A percentile compares a stretch with the other conserved stretches of the same genome.
phyloP scores from a whole-genome alignment of 2,113 vertebrate species.

The Cynoglossus semilaevis region DNA sequence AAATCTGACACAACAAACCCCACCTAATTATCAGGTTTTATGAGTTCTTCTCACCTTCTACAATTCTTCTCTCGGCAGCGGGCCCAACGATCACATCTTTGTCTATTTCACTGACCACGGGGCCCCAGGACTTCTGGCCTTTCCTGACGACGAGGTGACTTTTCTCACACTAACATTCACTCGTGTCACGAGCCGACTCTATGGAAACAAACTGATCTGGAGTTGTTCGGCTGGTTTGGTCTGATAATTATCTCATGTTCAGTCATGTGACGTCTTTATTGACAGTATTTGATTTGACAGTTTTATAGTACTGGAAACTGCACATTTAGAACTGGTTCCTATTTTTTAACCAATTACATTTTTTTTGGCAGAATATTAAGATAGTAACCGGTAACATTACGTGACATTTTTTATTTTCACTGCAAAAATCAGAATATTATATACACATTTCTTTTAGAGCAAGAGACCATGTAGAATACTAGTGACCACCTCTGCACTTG shows the following conservation, averaged over 20 bases:
- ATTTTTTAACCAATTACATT: no score
- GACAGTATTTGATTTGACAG: no score
- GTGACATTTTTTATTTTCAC: no score
- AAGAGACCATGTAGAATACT: no score
- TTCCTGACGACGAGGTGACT: conserved; percentile 89
- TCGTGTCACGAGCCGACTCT: not conserved
- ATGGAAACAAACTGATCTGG: not conserved
- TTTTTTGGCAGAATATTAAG: no score
- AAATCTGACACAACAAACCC: not conserved
- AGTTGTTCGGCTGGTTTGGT: not conserved
- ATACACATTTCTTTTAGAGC: no score
- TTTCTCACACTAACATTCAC: not conserved
- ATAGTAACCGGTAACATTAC: no score
- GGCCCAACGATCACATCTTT: conserved; percentile 91
- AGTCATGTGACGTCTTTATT: not conserved
- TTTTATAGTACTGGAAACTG: no score
- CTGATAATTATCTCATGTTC: not conserved
- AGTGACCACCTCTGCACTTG: no score
- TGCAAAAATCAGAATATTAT: no score
- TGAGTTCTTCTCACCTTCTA: not conserved
- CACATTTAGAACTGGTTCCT: no score
- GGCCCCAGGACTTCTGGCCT: conserved; percentile 87
- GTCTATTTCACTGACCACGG: conserved; percentile 96
- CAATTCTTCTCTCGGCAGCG: conserved; percentile 76
- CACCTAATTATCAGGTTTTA: not conserved